Conservation (phyloP, 2,888 invertebrate genomes). For the Tinea semifulvella region DNA sequence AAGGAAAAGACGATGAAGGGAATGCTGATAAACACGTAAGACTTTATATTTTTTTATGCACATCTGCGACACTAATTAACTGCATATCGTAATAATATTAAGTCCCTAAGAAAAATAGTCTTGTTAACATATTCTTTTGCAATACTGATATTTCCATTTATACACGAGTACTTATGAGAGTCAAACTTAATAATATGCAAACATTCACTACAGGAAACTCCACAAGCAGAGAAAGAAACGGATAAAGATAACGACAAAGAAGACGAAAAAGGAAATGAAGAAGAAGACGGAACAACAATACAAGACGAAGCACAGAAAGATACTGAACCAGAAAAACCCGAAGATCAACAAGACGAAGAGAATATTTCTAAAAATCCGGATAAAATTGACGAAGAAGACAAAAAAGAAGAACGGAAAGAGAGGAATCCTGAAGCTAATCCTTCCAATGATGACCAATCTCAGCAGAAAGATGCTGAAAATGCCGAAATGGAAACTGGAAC, state of each 20-base stretch:
- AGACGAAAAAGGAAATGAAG: constrained; percentile 54
- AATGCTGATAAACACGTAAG: constrained; percentile 16
- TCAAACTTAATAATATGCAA: no score
- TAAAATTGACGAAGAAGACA: constrained; percentile 31
- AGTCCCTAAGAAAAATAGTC: no score
- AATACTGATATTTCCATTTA: no score
- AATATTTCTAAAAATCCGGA: constrained; percentile 50
- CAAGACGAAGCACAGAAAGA: constrained; percentile 26
- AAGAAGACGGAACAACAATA: constrained; percentile 31
- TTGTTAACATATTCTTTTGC: no score
- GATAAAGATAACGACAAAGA: constrained; percentile 49
- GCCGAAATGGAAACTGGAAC: constrained; percentile 53
- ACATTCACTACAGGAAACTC: no score
- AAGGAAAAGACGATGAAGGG: constrained; percentile 41
- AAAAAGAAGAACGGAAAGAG: constrained; percentile 28
- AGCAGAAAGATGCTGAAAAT: constrained; percentile 58
- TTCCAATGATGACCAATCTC: constrained; percentile 52
- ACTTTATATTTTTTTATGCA: no score
- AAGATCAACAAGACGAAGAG: constrained; percentile 32
- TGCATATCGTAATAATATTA: no score
- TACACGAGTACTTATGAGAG: no score
- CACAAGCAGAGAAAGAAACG: constrained; percentile 17
- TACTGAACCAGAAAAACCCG: constrained; percentile 25
- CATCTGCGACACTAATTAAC: no score
- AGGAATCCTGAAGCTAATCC: constrained; percentile 62